Percentiles rank a stretch among this genome's conserved stretches.
These are phyloP conservation scores for Crotophaga sulcirostris DNA, from an alignment of 2,113 vertebrate species.

Conservation along the genomic window DNA sequence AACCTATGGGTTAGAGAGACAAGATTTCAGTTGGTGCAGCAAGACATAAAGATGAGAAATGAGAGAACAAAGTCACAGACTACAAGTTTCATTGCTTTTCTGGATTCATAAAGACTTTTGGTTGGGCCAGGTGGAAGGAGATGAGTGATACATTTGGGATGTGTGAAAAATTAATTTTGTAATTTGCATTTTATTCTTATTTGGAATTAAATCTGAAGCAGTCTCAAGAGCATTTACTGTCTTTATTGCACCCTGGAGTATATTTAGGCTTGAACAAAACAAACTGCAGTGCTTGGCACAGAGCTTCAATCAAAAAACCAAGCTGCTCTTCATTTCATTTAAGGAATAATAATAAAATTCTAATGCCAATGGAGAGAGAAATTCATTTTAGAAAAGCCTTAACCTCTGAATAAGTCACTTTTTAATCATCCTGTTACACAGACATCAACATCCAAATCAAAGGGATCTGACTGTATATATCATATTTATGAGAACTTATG, in stretches of 20 bases:
- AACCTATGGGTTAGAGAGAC: neutral
- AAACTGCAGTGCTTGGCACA: conserved; percentile 16
- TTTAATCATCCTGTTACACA: conserved; percentile 52
- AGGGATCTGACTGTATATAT: conserved; percentile 2
- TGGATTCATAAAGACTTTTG: neutral
- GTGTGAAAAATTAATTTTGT: conserved; percentile 30
- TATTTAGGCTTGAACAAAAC: conserved; percentile 39
- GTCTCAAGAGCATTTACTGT: conserved; percentile 50
- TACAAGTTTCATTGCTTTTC: neutral
- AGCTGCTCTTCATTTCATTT: conserved; percentile 13
- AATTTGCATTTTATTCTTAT: conserved; percentile 47
- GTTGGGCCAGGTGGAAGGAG: neutral
- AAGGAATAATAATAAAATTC: conserved; percentile 15
- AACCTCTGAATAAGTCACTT: conserved; percentile 57
- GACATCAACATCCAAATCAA: conserved; percentile 25
- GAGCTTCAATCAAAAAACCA: neutral
- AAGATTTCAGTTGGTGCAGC: neutral
- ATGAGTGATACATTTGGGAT: neutral
- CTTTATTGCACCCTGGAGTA: conserved; percentile 22
- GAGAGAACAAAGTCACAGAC: neutral
- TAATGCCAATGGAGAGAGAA: neutral
- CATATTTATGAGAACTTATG: conserved; percentile 35
- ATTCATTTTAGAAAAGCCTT: conserved; percentile 46
- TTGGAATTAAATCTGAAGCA: conserved; percentile 36
- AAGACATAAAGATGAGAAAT: neutral